phyloP scores from a whole-genome alignment of 1,140 invertebrate species.

The Amyelois transitella region DNA sequence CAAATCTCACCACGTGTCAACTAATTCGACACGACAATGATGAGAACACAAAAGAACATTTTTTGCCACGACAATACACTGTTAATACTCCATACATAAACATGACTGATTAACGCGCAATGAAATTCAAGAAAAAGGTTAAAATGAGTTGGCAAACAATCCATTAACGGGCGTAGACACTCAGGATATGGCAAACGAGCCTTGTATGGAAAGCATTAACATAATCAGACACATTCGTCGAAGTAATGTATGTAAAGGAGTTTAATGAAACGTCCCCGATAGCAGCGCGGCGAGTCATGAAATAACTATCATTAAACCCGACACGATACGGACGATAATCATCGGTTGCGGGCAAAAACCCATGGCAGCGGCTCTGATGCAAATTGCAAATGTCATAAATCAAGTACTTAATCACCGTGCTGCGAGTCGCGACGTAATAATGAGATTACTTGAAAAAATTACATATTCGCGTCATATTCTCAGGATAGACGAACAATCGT shows the following conservation, averaged over 20 bases:
- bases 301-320: slow-evolving; percentile 70
- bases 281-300: slow-evolving; percentile 62
- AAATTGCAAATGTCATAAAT: slow-evolving; percentile 71
- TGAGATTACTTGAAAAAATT: slow-evolving; percentile 71
- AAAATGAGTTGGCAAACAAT: slow-evolving; percentile 47
- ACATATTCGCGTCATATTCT: slow-evolving; percentile 28
- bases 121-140: slow-evolving; percentile 11
- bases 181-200: slow-evolving; percentile 38
- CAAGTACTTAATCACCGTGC: slow-evolving; percentile 68
- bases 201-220: slow-evolving; percentile 53
- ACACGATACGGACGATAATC: slow-evolving; percentile 71
- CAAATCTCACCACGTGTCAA: slow-evolving; percentile 23
- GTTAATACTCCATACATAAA: slow-evolving; percentile 30
- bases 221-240: slow-evolving; percentile 68
- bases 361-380: slow-evolving; percentile 60
- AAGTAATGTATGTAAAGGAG: slow-evolving; percentile 68
- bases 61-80: slow-evolving; percentile 16
- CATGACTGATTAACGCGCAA: slow-evolving; percentile 27
- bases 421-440: slow-evolving; percentile 51
- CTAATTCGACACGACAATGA: neutral
- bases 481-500: slow-evolving; percentile 26
- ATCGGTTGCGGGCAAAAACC: slow-evolving; percentile 63
- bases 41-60: slow-evolving; percentile 5
- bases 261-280: slow-evolving; percentile 68
- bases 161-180: slow-evolving; percentile 52